A percentile compares a stretch with the other conserved stretches of the same genome.
phyloP scores from a whole-genome alignment of 2,888 invertebrate genomes.

The Theodoxus fluviatilis region DNA sequence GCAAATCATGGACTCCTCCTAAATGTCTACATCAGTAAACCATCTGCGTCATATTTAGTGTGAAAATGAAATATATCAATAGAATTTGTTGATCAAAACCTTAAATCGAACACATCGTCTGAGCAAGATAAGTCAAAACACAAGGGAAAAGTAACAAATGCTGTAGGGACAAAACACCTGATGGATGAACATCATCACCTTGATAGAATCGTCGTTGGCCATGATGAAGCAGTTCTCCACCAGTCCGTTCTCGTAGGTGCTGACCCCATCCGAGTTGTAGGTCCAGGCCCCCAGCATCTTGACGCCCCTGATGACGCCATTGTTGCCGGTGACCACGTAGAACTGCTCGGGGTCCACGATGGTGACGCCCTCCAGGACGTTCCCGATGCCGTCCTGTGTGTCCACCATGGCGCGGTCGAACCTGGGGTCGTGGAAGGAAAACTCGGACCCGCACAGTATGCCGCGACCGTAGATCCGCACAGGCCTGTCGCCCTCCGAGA shows the following conservation, averaged over 20 bases:
- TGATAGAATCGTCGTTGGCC: conserved; percentile 30
- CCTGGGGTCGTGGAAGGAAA: conserved; percentile 24
- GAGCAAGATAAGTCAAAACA: too few species aligned
- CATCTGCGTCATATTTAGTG: too few species aligned
- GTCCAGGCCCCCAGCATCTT: conserved; percentile 31
- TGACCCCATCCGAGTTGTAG: conserved; percentile 25
- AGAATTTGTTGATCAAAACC: too few species aligned
- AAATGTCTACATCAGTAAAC: too few species aligned
- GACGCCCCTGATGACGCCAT: conserved; percentile 20
- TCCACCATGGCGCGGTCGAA: conserved; percentile 21
- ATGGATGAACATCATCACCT: conserved; percentile 23
- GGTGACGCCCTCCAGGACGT: conserved; percentile 25
- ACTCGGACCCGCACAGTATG: conserved; percentile 23
- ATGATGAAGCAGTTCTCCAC: conserved; percentile 28
- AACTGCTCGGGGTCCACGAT: conserved; percentile 23
- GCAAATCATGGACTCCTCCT: too few species aligned
- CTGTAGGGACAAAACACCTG: too few species aligned
- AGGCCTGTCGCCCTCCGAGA: conserved; percentile 1
- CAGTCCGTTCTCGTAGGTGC: conserved; percentile 21
- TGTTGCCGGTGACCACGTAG: conserved; percentile 14
- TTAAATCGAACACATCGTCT: too few species aligned
- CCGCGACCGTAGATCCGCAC: conserved; percentile 30
- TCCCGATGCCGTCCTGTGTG: conserved; percentile 21
- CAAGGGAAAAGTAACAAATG: too few species aligned
- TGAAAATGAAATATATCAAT: too few species aligned